Conservation (phyloP, 2,797 vertebrate species). For the Coluber constrictor region DNA sequence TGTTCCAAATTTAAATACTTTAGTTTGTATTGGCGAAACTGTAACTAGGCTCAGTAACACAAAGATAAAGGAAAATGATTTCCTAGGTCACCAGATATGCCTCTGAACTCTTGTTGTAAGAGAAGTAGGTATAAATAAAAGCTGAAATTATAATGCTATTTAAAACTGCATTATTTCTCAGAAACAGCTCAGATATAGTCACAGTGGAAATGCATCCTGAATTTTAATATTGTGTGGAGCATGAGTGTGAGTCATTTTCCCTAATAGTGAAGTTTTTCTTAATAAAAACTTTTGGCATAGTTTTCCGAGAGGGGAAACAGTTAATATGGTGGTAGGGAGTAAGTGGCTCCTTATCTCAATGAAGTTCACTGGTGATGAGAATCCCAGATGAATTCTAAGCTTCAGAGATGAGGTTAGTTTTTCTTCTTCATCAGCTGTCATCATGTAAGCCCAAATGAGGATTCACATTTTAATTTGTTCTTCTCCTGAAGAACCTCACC, state of each 20-base stretch:
- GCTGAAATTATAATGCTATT: background rate
- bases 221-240: background rate
- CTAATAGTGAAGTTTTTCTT: background rate
- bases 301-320: background rate
- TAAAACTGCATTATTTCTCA: background rate
- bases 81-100: background rate
- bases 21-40: background rate
- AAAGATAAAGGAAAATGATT: background rate
- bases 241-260: background rate
- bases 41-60: background rate
- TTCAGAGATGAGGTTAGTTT: background rate
- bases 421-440: background rate
- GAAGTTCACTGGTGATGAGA: background rate
- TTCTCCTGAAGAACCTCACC: background rate
- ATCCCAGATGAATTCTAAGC: background rate
- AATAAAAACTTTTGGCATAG: background rate
- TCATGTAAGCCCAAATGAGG: background rate
- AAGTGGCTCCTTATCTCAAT: background rate
- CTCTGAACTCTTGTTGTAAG: background rate
- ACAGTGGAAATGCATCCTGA: background rate
- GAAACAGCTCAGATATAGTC: background rate
- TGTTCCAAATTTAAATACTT: background rate
- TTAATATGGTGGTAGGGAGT: background rate
- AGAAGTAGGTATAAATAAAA: background rate
- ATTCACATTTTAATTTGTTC: background rate